These are phyloP conservation scores for Rhynchomys soricoides DNA, from an alignment of 2,113 vertebrate genomes.

Conservation along the genomic window DNA sequence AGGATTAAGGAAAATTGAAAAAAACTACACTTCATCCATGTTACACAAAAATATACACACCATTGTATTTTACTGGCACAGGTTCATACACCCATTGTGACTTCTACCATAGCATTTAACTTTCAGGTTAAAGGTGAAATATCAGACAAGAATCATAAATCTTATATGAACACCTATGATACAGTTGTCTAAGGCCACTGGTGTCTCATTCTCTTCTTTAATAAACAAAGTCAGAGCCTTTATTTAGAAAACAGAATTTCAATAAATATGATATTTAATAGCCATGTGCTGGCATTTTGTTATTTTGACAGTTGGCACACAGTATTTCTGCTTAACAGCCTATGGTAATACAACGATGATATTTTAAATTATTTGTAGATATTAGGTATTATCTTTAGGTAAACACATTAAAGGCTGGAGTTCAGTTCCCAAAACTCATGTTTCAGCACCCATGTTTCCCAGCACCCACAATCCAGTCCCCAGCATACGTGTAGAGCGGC, in stretches of 20 bases:
- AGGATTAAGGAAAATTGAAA: not conserved
- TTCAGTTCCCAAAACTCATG: not conserved
- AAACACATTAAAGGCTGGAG: not conserved
- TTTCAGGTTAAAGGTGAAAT: not conserved
- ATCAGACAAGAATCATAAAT: not conserved
- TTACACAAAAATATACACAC: not conserved
- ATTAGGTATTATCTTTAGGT: not conserved
- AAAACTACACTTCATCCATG: not conserved
- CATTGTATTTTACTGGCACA: not conserved
- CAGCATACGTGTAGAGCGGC: not conserved
- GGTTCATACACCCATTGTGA: not conserved
- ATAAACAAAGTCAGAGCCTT: not conserved
- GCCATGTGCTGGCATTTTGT: not conserved
- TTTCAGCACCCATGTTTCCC: no score
- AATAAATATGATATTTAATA: not conserved
- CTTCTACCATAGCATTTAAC: not conserved
- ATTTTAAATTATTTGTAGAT: constrained; percentile 6
- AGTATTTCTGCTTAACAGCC: not conserved
- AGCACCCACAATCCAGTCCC: not conserved
- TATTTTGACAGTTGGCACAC: not conserved
- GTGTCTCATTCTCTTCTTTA: not conserved
- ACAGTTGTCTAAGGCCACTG: not conserved
- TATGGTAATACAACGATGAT: not conserved
- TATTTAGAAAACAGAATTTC: not conserved
- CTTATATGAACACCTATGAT: not conserved